These are phyloP conservation scores for Malurus alboscapulatus DNA, from an alignment of 2,113 vertebrate species.

Conservation along the genomic window DNA sequence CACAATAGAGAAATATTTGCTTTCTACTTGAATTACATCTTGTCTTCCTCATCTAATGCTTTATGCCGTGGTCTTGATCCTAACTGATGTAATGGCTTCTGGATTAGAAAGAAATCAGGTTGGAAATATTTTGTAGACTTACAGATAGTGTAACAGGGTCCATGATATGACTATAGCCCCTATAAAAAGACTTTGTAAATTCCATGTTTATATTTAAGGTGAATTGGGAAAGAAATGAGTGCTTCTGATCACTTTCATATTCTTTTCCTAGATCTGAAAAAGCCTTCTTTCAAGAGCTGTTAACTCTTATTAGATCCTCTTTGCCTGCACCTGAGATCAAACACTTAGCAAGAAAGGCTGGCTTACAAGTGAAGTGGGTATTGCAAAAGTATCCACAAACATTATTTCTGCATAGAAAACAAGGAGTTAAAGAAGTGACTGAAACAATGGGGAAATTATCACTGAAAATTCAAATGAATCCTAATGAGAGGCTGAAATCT, in stretches of 20 bases:
- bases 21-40: background rate
- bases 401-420: background rate
- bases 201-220: background rate
- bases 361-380: background rate
- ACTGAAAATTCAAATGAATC: background rate
- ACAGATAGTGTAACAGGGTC: background rate
- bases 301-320: background rate
- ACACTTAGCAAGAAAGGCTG: background rate
- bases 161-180: background rate
- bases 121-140: background rate
- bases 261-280: background rate
- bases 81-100: background rate
- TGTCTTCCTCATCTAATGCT: background rate
- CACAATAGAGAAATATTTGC: background rate
- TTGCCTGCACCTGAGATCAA: background rate
- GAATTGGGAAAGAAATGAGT: background rate
- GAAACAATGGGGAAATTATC: background rate
- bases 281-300: background rate
- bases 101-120: background rate
- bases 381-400: background rate
- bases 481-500: background rate
- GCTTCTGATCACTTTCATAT: background rate
- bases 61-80: background rate
- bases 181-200: background rate
- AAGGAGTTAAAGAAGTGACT: background rate